These are phyloP conservation scores for Sicus ferrugineus DNA, from an alignment of 2,888 invertebrate genomes.

Conservation along the genomic window DNA sequence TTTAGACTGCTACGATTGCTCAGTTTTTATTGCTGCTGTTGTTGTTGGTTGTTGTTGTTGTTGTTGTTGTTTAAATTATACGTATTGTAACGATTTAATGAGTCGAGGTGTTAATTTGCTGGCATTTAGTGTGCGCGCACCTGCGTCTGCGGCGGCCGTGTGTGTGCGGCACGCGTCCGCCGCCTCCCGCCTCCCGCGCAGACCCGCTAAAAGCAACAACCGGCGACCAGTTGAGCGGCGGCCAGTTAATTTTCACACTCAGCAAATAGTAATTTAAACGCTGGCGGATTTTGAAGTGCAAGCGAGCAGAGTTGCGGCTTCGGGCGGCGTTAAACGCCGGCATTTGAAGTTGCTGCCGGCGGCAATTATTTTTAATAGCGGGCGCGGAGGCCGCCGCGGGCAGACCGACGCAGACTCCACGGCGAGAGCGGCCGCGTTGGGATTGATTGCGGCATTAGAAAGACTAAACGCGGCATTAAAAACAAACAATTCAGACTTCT, in stretches of 20 bases:
- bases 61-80: slow-evolving; percentile 8
- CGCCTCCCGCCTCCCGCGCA: neutral
- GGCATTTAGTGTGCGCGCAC: slow-evolving; percentile 17
- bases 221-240: neutral
- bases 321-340: no score
- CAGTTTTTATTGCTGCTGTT: neutral
- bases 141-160: neutral
- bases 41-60: slow-evolving; percentile 8
- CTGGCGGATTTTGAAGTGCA: neutral
- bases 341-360: neutral
- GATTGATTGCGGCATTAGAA: no score
- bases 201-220: neutral
- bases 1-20: slow-evolving; percentile 16
- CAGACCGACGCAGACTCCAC: no score
- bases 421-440: no score
- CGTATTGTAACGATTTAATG: slow-evolving; percentile 48
- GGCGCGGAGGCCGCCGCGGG: neutral
- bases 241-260: no score
- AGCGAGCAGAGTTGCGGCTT: neutral
- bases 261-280: no score
- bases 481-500: no score
- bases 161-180: slow-evolving; percentile 8
- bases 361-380: neutral
- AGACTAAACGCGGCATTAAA: no score
- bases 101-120: slow-evolving; percentile 56